Percentiles rank a stretch among this genome's conserved stretches.
Evolutionary conservation across 2,113 vertebrate genomes (phyloP).

Genomic region (Zapornia atra): DNA sequence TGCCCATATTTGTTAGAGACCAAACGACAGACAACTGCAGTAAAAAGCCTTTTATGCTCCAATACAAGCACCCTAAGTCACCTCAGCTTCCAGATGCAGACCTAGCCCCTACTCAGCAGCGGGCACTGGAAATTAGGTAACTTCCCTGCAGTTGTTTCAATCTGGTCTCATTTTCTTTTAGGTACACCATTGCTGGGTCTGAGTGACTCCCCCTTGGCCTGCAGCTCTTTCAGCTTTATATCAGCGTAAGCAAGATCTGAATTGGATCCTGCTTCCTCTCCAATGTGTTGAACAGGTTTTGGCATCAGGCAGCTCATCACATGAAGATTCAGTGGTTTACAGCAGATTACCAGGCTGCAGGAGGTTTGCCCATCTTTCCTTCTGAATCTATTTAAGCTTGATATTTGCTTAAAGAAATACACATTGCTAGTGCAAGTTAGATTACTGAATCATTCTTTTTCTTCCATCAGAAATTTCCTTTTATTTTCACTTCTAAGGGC

Average conservation of each 20-base stretch:
- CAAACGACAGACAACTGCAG: not conserved
- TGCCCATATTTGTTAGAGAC: not conserved
- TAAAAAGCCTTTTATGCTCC: not conserved
- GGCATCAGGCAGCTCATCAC: not conserved
- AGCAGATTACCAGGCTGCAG: not conserved
- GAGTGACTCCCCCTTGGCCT: not conserved
- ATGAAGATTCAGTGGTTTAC: not conserved
- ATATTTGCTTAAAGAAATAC: not conserved
- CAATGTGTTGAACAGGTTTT: fast-evolving
- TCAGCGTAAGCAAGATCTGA: not conserved
- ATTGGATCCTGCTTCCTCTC: not conserved
- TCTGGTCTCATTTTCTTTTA: not conserved
- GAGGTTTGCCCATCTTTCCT: not conserved
- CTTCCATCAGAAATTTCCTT: not conserved
- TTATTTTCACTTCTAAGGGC: not conserved
- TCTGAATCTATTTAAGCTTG: not conserved
- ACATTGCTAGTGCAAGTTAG: not conserved
- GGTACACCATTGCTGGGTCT: not conserved
- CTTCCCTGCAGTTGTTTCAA: not conserved
- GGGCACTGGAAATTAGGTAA: not conserved
- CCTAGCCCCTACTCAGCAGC: fast-evolving
- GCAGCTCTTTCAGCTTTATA: not conserved
- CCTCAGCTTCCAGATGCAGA: not conserved
- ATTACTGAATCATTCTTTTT: not conserved
- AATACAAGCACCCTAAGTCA: not conserved